Conservation (phyloP, 2,113 vertebrate genomes). For the Cochlearius cochlearius region DNA sequence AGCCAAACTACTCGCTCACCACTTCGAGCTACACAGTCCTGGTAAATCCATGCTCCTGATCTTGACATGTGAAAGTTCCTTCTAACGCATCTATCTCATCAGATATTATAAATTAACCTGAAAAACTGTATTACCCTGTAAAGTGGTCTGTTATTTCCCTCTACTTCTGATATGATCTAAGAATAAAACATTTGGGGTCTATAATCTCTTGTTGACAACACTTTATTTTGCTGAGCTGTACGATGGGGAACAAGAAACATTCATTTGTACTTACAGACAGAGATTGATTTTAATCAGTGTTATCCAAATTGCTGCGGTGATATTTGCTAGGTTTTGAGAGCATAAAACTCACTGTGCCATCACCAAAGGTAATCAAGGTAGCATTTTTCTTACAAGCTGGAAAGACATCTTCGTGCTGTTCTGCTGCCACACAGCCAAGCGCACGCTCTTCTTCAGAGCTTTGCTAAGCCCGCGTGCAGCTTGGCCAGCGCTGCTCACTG, state of each 20-base stretch:
- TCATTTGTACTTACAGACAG: background rate
- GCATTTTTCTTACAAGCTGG: background rate
- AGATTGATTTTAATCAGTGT: background rate
- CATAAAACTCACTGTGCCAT: background rate
- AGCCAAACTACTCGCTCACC: background rate
- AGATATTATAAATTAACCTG: background rate
- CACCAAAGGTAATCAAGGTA: background rate
- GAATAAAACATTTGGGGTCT: background rate
- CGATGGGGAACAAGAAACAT: background rate
- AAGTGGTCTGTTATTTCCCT: background rate
- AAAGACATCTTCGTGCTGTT: background rate
- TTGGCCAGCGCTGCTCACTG: background rate
- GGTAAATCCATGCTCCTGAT: background rate
- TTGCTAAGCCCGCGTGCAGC: background rate
- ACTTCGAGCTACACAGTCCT: background rate
- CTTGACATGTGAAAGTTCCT: background rate
- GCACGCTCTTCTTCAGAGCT: background rate
- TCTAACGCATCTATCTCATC: background rate
- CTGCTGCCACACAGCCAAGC: background rate
- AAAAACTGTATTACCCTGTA: background rate
- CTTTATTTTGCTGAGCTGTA: background rate
- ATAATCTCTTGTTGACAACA: background rate
- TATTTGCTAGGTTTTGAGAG: background rate
- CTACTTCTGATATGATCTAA: background rate
- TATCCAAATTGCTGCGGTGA: background rate